These are phyloP conservation scores for Ephydatia muelleri DNA, from an alignment of 37 sponge, comb jelly and placozoan genomes.

Conservation along the genomic window DNA sequence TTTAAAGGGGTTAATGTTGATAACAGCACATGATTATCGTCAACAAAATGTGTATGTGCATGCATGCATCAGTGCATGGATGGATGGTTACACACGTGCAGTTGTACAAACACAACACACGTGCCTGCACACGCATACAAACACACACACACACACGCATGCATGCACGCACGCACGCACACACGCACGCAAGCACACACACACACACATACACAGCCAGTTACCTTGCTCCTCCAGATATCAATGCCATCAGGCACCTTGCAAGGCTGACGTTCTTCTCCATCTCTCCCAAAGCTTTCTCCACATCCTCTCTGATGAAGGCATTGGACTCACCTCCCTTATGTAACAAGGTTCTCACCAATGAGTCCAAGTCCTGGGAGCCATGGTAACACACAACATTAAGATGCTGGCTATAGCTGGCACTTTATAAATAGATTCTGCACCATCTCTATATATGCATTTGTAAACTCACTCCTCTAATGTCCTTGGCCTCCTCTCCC, in stretches of 20 bases:
- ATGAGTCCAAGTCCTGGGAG: slow-evolving; percentile 56
- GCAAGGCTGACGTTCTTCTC: slow-evolving; percentile 36
- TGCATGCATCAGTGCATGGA: background rate
- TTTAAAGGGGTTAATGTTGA: background rate
- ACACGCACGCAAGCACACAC: background rate
- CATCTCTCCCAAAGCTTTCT: slow-evolving; percentile 77
- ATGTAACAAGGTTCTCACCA: slow-evolving; percentile 66
- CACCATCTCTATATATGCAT: background rate
- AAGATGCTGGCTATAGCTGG: no score
- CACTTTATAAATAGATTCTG: background rate
- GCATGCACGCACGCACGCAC: background rate
- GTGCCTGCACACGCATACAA: background rate
- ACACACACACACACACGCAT: no score
- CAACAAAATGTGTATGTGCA: background rate
- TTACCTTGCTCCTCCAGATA: slow-evolving; percentile 64
- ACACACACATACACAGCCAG: background rate
- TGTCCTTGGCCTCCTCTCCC: no score
- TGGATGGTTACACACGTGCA: background rate
- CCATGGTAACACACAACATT: background rate
- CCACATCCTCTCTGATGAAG: slow-evolving; percentile 84
- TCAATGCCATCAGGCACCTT: slow-evolving; percentile 57
- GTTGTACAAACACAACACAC: background rate
- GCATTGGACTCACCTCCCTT: slow-evolving; percentile 74
- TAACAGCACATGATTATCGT: background rate
- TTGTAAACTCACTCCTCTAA: no score